A percentile compares a stretch with the other conserved stretches of the same genome.
phyloP scores from a whole-genome alignment of 1,140 invertebrate genomes.

The Steinernema khuongi region DNA sequence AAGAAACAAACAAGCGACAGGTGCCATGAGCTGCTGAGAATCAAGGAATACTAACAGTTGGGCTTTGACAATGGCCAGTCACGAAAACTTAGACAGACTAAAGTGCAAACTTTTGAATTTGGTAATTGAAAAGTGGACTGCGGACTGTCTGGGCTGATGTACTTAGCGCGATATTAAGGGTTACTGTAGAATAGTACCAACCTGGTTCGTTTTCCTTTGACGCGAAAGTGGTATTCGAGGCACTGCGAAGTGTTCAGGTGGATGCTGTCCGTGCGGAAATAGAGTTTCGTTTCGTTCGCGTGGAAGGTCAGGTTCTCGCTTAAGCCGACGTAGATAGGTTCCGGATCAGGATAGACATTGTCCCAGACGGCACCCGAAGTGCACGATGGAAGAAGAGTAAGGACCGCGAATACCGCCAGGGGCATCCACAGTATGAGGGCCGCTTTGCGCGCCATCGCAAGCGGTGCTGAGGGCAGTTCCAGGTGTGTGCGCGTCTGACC shows the following conservation, averaged over 20 bases:
- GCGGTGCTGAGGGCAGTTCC: background rate
- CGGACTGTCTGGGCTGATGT: no score
- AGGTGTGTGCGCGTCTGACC: background rate
- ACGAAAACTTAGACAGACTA: no score
- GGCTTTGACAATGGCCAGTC: no score
- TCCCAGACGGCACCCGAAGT: background rate
- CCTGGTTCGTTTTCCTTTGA: constrained; percentile 1
- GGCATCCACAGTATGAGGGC: background rate
- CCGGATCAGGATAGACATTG: background rate
- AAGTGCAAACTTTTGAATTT: no score
- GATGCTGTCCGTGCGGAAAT: background rate
- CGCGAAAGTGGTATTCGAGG: constrained; percentile 5
- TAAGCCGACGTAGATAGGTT: background rate
- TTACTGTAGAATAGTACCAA: no score
- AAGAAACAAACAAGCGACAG: constrained; percentile 10
- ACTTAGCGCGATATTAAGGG: no score
- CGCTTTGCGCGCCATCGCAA: background rate
- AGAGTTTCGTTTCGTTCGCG: constrained; percentile 1
- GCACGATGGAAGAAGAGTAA: background rate
- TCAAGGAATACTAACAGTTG: no score
- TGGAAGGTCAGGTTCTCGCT: background rate
- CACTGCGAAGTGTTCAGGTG: background rate
- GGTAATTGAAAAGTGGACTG: no score
- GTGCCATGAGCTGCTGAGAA: background rate
- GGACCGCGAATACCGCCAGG: background rate